A percentile compares a stretch with the other conserved stretches of the same genome.
Evolutionary conservation across 2,888 invertebrate species (phyloP).

Genomic region (Aethes cnicana): DNA sequence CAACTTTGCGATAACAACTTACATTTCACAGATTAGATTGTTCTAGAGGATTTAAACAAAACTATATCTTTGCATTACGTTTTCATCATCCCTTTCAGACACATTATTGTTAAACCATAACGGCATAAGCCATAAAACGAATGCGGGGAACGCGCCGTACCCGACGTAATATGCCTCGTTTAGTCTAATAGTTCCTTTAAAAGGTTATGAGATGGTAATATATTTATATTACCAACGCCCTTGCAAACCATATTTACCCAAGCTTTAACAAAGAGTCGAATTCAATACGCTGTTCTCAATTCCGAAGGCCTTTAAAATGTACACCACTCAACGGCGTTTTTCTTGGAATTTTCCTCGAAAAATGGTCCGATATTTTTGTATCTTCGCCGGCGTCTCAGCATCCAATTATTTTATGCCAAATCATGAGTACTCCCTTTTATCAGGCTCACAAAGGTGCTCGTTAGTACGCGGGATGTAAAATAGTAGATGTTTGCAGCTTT

Average conservation of each 20-base stretch:
- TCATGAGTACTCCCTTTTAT: slow-evolving; percentile 27
- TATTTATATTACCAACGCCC: neutral
- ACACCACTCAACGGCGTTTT: neutral
- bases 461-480: slow-evolving; percentile 44
- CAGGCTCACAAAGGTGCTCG: slow-evolving; percentile 36
- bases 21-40: too few relatives aligned
- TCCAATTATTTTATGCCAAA: slow-evolving; percentile 22
- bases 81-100: neutral
- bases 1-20: too few relatives aligned
- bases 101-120: slow-evolving; percentile 9
- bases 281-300: neutral
- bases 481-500: slow-evolving; percentile 36
- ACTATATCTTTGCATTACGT: too few relatives aligned
- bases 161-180: slow-evolving; percentile 9
- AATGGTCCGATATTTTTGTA: slow-evolving; percentile 15
- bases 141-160: slow-evolving; percentile 1
- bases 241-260: neutral
- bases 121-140: slow-evolving; percentile 7
- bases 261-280: too few relatives aligned
- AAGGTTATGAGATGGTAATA: slow-evolving; percentile 7
- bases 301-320: neutral
- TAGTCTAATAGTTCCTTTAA: slow-evolving; percentile 14
- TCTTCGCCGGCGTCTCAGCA: neutral
- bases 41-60: too few relatives aligned
- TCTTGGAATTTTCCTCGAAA: neutral